phyloP scores from a whole-genome alignment of 2,113 vertebrate genomes.

The Silurus glanis region DNA sequence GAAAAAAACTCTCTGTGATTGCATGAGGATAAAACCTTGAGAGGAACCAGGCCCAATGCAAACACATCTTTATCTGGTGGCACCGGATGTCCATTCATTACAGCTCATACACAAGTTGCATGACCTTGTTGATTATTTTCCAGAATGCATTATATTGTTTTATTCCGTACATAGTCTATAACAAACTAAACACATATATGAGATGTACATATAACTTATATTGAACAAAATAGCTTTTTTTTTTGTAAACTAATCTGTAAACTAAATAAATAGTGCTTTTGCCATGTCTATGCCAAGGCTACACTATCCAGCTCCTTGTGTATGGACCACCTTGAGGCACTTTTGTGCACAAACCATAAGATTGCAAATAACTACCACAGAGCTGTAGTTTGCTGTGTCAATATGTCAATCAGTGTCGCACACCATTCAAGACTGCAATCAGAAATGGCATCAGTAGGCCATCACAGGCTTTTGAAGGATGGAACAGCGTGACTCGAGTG shows the following conservation, averaged over 20 bases:
- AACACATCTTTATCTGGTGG: too few species aligned
- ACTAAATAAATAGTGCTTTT: background rate
- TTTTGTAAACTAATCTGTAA: background rate
- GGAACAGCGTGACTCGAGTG: background rate
- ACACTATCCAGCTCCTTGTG: background rate
- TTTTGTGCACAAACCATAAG: background rate
- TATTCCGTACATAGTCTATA: too few species aligned
- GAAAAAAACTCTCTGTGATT: too few species aligned
- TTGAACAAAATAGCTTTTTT: background rate
- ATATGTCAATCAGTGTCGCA: background rate
- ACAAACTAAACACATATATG: too few species aligned
- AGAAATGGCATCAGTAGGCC: background rate
- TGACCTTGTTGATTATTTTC: background rate
- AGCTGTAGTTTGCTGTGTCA: background rate
- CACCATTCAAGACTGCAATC: background rate
- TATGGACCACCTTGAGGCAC: background rate
- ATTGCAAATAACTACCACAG: background rate
- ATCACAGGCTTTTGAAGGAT: background rate
- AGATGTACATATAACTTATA: too few species aligned
- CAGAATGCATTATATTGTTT: too few species aligned
- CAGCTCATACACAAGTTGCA: too few species aligned
- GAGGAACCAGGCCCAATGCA: too few species aligned
- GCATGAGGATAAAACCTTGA: too few species aligned
- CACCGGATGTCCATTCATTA: too few species aligned
- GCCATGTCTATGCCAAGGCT: background rate